phyloP scores from a whole-genome alignment of 1,140 invertebrate genomes.

The Calephelis nemesis region DNA sequence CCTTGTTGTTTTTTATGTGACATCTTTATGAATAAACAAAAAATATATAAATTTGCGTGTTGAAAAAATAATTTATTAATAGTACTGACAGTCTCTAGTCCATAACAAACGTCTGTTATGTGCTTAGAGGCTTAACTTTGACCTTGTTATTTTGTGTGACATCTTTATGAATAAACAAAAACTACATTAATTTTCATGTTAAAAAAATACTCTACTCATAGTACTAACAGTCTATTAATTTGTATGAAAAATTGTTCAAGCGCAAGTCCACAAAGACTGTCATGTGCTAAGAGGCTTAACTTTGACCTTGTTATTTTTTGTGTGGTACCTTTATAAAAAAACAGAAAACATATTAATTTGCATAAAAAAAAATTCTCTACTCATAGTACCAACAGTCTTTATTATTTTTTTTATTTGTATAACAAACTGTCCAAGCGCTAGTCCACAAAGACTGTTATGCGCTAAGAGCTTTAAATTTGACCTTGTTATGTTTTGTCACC shows the following conservation, averaged over 20 bases:
- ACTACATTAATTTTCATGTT: not conserved
- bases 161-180: not conserved
- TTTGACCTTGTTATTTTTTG: not conserved
- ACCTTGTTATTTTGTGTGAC: not conserved
- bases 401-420: not conserved
- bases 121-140: not conserved
- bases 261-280: not conserved
- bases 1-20: not conserved
- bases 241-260: constrained; percentile 6
- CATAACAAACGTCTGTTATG: not conserved
- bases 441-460: not conserved
- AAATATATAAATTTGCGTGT: not conserved
- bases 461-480: not conserved
- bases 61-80: constrained; percentile 1
- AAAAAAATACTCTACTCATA: constrained; percentile 1
- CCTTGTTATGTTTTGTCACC: not conserved
- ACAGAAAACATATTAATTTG: too few species aligned
- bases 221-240: constrained; percentile 6
- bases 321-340: not conserved
- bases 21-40: not conserved
- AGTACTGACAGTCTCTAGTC: constrained; percentile 5
- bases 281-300: not conserved
- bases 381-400: constrained; percentile 6
- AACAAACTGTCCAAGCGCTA: not conserved
- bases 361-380: not conserved